phyloP scores from a whole-genome alignment of 1,140 invertebrate genomes.

The Trichonephila inaurata region DNA sequence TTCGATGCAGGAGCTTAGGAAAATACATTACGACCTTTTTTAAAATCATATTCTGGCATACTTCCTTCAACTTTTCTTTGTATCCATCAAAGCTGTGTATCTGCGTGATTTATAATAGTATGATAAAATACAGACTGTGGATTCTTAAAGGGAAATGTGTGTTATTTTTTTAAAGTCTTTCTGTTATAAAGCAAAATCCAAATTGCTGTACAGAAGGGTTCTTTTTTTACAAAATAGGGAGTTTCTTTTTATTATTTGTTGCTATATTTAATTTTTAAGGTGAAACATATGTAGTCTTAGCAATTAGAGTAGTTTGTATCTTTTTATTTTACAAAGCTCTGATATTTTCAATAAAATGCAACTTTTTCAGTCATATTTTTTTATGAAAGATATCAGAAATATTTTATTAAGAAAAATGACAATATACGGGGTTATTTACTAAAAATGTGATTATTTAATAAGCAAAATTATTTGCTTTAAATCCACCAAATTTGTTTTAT shows the following conservation, averaged over 20 bases:
- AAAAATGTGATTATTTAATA: background rate
- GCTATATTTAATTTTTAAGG: background rate
- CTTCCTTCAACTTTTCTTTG: background rate
- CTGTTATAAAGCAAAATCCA: background rate
- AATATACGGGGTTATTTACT: background rate
- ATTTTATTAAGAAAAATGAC: background rate
- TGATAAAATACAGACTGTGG: background rate
- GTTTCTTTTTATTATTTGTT: background rate
- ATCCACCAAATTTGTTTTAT: no score
- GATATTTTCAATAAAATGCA: background rate
- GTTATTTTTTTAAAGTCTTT: background rate
- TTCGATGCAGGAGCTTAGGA: slow-evolving; percentile 16
- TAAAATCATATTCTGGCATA: slow-evolving; percentile 1
- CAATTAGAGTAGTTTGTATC: background rate
- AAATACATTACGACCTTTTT: slow-evolving; percentile 1
- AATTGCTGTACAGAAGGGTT: background rate
- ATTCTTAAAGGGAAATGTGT: background rate
- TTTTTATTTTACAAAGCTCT: background rate
- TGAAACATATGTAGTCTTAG: background rate
- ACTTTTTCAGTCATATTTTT: background rate
- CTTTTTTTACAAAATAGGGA: background rate
- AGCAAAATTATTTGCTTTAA: background rate
- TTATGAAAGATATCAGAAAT: background rate
- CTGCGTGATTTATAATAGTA: slow-evolving; percentile 46
- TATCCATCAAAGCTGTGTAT: background rate